Base-by-base conservation (phyloP, 2,113 vertebrate species). In the Abramis brama region DNA sequence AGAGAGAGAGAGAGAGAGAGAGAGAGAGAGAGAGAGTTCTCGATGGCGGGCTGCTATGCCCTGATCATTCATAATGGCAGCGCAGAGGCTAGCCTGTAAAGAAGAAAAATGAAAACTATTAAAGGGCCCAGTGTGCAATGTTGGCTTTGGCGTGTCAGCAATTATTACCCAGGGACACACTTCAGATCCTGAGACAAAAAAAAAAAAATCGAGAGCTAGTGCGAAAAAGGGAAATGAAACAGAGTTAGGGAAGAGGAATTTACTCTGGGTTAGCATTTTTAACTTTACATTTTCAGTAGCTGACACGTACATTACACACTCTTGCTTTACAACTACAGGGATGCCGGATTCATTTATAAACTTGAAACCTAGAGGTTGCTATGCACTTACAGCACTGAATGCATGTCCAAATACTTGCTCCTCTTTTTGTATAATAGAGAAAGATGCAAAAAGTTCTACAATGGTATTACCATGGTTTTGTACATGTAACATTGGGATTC, bases 31-130 rank as follows among this genome's bases (percentile, higher is more conserved):
- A 66, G 86, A 70, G 80, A 87, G 73, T 83, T 85, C 76, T 89
- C 45, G 43, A 90, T 89, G 90, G 88, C 86, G 87, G 86, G 75
- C 36, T 59, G 77, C 90, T 89, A 87, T n/a, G 79, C 89, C 84
- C 91, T 93, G 94, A 94, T 95, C 93, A 90, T 94, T 95, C 94
- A 92, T 95, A 95, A 94, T 85, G 89, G 84, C 92, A 92, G 91
- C 91, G 86, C 87, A 52, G 92, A 93, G 92, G 92, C 92, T 89
- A 76, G 90, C 43, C 90, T 88, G 92, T 91, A 91, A 90, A 91
- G 89, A 93, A 92, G 95, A 95, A 95, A 94, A 95, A 95, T 95
- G 94, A 94, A 94, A 95, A 95, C 95, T 94, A 95, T 96, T 96
- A 95, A 94, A 94, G 93, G 91, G 85, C 93, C 91, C 90, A 87